Percentiles rank a stretch among this genome's conserved stretches.
phyloP scores from a whole-genome alignment of 1,140 invertebrate species.

The Riptortus pedestris region DNA sequence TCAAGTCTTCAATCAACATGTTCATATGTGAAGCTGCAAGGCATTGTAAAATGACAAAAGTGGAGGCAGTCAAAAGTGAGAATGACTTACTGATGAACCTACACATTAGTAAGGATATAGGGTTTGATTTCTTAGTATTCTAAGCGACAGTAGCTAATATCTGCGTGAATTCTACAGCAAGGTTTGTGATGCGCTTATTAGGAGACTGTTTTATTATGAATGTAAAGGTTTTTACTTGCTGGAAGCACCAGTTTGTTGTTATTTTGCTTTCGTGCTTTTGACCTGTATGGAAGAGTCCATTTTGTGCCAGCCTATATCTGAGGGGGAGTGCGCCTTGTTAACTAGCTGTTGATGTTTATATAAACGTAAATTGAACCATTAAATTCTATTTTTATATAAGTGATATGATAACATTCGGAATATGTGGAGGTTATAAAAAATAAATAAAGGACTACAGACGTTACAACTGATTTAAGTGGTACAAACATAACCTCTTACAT shows the following conservation, averaged over 20 bases:
- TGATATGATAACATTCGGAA: too few relatives aligned
- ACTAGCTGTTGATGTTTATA: slow-evolving; percentile 1
- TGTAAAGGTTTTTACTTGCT: slow-evolving; percentile 18
- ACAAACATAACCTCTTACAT: slow-evolving; percentile 10
- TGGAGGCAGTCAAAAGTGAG: not conserved
- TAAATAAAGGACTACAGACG: not conserved
- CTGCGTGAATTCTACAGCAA: not conserved
- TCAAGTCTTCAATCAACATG: slow-evolving; percentile 7
- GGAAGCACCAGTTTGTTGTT: slow-evolving; percentile 30
- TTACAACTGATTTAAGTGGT: not conserved
- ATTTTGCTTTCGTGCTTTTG: slow-evolving; percentile 32
- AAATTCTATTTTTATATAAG: not conserved
- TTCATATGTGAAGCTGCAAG: not conserved
- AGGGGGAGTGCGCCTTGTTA: slow-evolving; percentile 24
- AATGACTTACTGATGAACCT: slow-evolving; percentile 2
- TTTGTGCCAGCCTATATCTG: slow-evolving; percentile 23
- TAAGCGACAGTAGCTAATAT: slow-evolving; percentile 19
- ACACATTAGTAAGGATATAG: slow-evolving; percentile 19
- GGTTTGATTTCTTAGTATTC: slow-evolving; percentile 18
- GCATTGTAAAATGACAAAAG: slow-evolving; percentile 2
- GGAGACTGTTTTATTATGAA: slow-evolving; percentile 3
- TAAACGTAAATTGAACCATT: not conserved
- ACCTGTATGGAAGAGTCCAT: slow-evolving; percentile 31
- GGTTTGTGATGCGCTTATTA: not conserved
- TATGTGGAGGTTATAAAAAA: not conserved